Evolutionary conservation across 2,797 vertebrate genomes (phyloP), one percentile per base, ranked within the genome.

Genomic region (Epinephelus coioides): DNA sequence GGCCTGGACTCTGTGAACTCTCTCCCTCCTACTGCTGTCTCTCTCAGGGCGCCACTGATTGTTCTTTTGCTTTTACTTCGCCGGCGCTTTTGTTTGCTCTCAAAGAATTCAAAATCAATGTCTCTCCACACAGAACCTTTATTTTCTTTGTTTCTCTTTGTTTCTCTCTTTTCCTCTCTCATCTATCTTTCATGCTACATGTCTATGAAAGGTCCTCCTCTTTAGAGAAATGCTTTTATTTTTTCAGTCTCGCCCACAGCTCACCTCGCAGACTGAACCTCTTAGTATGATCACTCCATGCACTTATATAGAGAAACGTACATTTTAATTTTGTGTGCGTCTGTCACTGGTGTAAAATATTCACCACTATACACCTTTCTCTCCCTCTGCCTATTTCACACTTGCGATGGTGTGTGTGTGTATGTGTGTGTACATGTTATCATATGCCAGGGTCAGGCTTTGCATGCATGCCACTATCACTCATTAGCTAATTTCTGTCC

Each of bases 401-500:
- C 23, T 23, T 21, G 47, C 9, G 3, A 63, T 11, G 13, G 30
- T 44, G 51, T 34, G 19, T 44, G 51, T 34, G 19, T 2, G 17
- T 25, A 53, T 54, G 27, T 72, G 43, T 56, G 40, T 10, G 13
- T 68, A 61, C 53, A 53, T 59, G 25, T 59, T 40, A 69, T 57
- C 69, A 12, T 51, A 12, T 40, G 3, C 13, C 64, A n/a, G 63
- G 49, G 62, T 79, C 84, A 83, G 66, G 43, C 61, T 76, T 73
- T 78, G 60, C 71, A 72, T 73, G 59, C 61, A 57, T 60, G 64
- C 75, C 73, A 70, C 55, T 57, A 54, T 68, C 59, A 54, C 83
- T 89, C 84, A 86, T 89, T 88, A 86, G 75, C 51, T 81, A 68
- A 80, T 86, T 84, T 72, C 19, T 63, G 43, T 69, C 65, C 65